Evolutionary conservation across 2,113 vertebrate species (phyloP), one percentile per base, ranked within the genome.

Genomic region (Cyanoliseus patagonus): DNA sequence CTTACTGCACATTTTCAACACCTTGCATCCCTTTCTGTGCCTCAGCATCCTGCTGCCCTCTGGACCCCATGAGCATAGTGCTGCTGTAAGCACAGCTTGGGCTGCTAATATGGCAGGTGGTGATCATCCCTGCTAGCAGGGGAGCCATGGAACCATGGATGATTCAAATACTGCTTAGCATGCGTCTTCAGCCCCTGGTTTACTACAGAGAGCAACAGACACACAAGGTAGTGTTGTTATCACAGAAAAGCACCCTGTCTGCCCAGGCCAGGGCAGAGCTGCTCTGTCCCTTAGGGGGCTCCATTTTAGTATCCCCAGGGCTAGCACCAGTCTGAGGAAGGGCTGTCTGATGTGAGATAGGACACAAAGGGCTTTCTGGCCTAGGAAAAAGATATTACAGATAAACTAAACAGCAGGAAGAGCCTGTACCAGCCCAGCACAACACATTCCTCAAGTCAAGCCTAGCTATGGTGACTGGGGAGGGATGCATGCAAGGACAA

Each of bases 21-120:
- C 17, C 23, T 53, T 42, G 27, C 6, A 2, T 42, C 35, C 23
- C 41, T 41, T 59, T 44, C 35, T 42, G 62, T 31, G 13, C 10
- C 42, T 68, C 30, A 46, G 8, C 30, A 63, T 24, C 51, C 10
- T 70, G 37, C n/a, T 37, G 41, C 23, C 53, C 68, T 30, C 3
- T 1, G 42, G 23, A 82, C 15, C 49, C 31, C 8, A 2, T 1
- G 25, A 72, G 63, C 52, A 31, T 35, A 44, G 39, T 3, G 0
- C 15, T 62, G 33, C 39, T 46, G 62, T 59, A 51, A 67, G 39
- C 20, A 46, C 23, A 28, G 35, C 42, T 73, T 1, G 0, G 44
- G n/a, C 51, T 73, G 64, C 15, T 9, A 27, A 39, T 22, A 20
- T 31, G 28, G 27, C 8, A 7, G 35, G 39, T 2, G 4, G 27